These are phyloP conservation scores for Megathymus violae DNA, from an alignment of 1,140 invertebrate species.

Conservation along the genomic window DNA sequence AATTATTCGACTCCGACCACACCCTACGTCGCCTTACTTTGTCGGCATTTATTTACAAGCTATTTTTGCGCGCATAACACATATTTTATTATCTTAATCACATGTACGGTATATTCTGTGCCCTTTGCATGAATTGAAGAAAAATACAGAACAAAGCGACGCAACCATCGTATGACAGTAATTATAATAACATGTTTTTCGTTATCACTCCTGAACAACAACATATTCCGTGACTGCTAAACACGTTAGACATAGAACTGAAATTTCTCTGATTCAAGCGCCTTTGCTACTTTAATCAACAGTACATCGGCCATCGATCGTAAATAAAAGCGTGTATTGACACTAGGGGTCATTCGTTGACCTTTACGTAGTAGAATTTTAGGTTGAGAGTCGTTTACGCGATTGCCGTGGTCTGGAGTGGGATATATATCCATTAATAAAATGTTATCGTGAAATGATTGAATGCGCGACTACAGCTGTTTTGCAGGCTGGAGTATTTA, in stretches of 20 bases:
- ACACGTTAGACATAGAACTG: background rate
- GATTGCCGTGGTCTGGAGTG: background rate
- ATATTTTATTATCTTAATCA: too few relatives aligned
- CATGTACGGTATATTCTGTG: too few relatives aligned
- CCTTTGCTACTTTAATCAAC: background rate
- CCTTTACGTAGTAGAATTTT: background rate
- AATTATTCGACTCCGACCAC: too few relatives aligned
- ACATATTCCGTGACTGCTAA: background rate
- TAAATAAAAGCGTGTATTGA: background rate
- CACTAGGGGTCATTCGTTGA: background rate
- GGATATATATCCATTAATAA: conserved; percentile 1
- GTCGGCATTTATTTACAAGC: too few relatives aligned
- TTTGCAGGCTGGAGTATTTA: conserved; percentile 11
- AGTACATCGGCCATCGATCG: background rate
- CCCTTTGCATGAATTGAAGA: too few relatives aligned
- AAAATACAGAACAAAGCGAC: background rate
- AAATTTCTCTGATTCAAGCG: background rate
- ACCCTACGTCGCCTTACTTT: too few relatives aligned
- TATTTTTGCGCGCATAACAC: too few relatives aligned
- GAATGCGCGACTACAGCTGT: conserved; percentile 13
- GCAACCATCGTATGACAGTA: background rate
- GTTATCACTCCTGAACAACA: too few relatives aligned
- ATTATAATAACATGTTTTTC: too few relatives aligned
- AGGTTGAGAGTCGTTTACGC: background rate
- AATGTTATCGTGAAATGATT: conserved; percentile 17